Evolutionary conservation across 2,797 vertebrate genomes (phyloP).

Genomic region (Chiroxiphia lanceolata): DNA sequence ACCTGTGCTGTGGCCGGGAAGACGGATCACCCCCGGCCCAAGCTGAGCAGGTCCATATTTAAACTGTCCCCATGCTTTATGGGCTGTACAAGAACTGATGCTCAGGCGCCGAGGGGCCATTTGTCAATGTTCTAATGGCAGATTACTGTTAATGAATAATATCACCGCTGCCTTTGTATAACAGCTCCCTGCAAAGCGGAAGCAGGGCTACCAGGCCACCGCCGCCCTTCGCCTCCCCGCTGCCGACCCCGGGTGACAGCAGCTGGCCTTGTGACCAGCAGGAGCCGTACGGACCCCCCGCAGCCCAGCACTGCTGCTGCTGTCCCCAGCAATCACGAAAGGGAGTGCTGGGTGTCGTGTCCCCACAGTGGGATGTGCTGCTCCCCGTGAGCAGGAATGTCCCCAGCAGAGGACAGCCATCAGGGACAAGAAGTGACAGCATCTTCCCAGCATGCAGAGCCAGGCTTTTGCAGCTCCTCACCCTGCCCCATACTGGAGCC

Average conservation of each 20-base stretch:
- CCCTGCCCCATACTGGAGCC: neutral
- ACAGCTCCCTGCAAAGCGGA: constrained; percentile 47
- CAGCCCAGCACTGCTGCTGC: neutral
- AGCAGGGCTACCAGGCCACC: neutral
- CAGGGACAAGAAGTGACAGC: neutral
- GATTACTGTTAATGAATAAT: constrained; percentile 94
- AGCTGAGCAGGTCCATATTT: constrained; percentile 92
- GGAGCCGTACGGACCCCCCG: rapidly evolving
- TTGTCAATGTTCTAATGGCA: constrained; percentile 89
- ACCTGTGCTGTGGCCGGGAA: constrained; percentile 78
- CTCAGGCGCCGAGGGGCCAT: constrained; percentile 77
- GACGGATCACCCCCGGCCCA: constrained; percentile 81
- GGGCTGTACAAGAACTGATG: constrained; percentile 79
- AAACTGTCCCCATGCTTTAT: constrained; percentile 97
- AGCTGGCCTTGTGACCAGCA: neutral
- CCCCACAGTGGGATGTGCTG: neutral
- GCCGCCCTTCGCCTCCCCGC: neutral
- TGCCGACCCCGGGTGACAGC: neutral
- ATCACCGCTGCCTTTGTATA: constrained; percentile 83
- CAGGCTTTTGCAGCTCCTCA: neutral
- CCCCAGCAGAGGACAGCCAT: neutral
- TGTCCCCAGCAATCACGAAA: rapidly evolving
- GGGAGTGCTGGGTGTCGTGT: neutral
- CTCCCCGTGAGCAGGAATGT: neutral
- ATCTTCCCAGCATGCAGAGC: neutral